A percentile compares a stretch with the other conserved stretches of the same genome.
Conservation (phyloP, 2,888 invertebrate species). For the Drosophila anceps region DNA sequence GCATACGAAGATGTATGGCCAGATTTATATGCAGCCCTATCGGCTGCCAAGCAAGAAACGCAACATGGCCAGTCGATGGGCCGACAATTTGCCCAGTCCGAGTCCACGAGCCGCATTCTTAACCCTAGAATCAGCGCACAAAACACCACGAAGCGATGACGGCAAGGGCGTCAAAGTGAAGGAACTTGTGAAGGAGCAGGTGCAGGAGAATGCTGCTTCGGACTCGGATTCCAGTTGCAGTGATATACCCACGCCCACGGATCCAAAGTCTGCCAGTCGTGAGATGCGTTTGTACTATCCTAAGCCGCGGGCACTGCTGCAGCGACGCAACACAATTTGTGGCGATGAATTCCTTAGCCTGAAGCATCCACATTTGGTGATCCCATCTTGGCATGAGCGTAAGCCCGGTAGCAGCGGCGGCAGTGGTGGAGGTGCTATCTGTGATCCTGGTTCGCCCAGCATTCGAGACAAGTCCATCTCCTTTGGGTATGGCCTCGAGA, state of each 20-base stretch:
- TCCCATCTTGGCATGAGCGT: conserved; percentile 91
- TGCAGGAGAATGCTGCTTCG: conserved; percentile 54
- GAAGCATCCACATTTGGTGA: conserved; percentile 81
- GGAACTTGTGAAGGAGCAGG: conserved; percentile 15
- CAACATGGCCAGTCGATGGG: conserved; percentile 88
- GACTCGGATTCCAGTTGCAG: conserved; percentile 87
- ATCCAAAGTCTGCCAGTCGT: conserved; percentile 82
- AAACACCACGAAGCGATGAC: conserved; percentile 23
- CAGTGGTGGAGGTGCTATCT: conserved; percentile 38
- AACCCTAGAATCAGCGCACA: conserved; percentile 81
- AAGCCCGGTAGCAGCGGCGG: conserved; percentile 86
- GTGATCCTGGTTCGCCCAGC: conserved; percentile 87
- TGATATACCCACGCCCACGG: conserved; percentile 87
- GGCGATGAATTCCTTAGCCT: conserved; percentile 89
- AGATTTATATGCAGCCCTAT: conserved; percentile 89
- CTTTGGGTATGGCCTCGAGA: conserved; percentile 91
- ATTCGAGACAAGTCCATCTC: conserved; percentile 92
- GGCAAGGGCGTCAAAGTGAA: conserved; percentile 14
- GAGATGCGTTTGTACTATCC: conserved; percentile 89
- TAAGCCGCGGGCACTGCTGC: conserved; percentile 91
- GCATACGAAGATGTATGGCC: conserved; percentile 92
- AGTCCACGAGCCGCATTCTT: conserved; percentile 88
- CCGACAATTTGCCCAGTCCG: conserved; percentile 89
- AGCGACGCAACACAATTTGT: conserved; percentile 94
- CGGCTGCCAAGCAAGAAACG: conserved; percentile 90